Evolutionary conservation across 92 coral and sea anemone genomes (phyloP).

Genomic region (Parazoanthus swiftii): DNA sequence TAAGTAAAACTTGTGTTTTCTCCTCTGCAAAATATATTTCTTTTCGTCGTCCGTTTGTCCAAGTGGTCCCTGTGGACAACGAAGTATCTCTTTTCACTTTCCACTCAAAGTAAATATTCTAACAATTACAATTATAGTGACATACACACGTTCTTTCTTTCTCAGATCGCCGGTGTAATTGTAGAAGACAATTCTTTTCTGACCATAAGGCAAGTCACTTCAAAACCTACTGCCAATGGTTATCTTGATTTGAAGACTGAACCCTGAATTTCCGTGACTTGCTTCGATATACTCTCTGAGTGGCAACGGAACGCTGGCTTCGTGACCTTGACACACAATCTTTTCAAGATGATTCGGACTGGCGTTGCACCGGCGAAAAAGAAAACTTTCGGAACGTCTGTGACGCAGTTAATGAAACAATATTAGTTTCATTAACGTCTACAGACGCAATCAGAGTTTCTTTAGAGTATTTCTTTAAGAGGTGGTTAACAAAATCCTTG

Average conservation of each 20-base stretch:
- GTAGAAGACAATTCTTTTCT: background rate
- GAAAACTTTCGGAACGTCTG: background rate
- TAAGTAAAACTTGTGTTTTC: background rate
- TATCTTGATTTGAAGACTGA: background rate
- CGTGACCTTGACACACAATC: background rate
- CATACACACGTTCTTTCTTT: background rate
- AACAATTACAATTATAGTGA: background rate
- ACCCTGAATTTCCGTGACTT: background rate
- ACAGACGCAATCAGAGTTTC: background rate
- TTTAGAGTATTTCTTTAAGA: background rate
- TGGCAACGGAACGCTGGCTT: background rate
- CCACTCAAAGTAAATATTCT: background rate
- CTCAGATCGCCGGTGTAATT: background rate
- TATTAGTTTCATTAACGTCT: slow-evolving; percentile 15
- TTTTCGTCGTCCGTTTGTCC: background rate
- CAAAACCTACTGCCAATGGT: background rate
- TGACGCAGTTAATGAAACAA: slow-evolving; percentile 34
- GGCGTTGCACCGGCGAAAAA: background rate
- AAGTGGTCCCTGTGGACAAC: background rate
- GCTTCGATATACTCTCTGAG: background rate
- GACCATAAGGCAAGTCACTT: background rate
- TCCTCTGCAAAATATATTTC: too few relatives aligned
- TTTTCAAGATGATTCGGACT: background rate
- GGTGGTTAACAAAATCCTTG: background rate
- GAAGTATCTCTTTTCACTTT: background rate